Conservation (phyloP, 1,140 invertebrate species). For the Archegozetes longisetosus region DNA sequence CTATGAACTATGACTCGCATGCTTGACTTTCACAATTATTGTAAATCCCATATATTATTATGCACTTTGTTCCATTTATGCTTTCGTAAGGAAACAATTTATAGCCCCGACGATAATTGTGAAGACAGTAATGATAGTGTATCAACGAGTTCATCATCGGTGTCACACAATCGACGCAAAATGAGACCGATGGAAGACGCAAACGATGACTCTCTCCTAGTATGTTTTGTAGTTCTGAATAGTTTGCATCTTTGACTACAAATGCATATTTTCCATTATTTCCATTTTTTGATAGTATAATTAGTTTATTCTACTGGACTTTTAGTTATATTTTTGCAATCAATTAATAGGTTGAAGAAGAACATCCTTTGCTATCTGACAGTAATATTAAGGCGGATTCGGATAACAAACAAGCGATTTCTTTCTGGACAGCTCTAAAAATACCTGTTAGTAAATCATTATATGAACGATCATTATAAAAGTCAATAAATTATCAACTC, state of each 20-base stretch:
- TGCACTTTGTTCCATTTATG: neutral
- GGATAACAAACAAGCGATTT: conserved; percentile 47
- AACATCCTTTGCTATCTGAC: conserved; percentile 1
- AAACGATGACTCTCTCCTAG: too few relatives aligned
- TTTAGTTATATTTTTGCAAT: neutral
- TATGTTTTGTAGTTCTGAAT: too few relatives aligned
- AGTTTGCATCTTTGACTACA: neutral
- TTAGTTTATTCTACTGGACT: too few relatives aligned
- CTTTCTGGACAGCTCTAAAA: conserved; percentile 52
- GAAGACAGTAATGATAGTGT: neutral
- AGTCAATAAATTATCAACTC: too few relatives aligned
- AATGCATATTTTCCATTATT: neutral
- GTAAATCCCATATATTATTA: neutral
- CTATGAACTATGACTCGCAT: neutral
- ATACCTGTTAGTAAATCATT: conserved; percentile 46
- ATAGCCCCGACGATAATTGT: neutral
- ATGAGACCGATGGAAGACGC: neutral
- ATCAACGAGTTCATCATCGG: conserved; percentile 1
- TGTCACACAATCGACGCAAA: neutral
- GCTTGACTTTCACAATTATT: neutral
- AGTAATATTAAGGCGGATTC: neutral
- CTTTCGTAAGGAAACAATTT: neutral
- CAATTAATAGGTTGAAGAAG: conserved; percentile 3
- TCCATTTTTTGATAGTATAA: too few relatives aligned
- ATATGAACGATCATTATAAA: conserved; percentile 2